Evolutionary conservation across 2,888 invertebrate genomes (phyloP).

Genomic region (Panopea generosa): DNA sequence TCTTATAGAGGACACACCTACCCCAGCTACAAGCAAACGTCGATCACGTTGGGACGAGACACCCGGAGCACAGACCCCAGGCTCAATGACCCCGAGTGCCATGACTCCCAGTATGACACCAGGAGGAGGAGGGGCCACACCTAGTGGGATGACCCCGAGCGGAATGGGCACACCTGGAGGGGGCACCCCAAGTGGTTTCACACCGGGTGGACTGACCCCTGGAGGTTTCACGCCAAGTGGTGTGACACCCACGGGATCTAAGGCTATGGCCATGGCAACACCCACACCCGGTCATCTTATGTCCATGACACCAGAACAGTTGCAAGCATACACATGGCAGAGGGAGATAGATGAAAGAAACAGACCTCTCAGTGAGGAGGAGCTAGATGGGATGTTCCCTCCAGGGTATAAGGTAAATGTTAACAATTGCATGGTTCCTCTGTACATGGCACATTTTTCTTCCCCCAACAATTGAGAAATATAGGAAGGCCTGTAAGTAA

Average conservation of each 20-base stretch:
- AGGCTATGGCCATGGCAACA: constrained; percentile 99
- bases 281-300: constrained; percentile 98
- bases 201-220: constrained; percentile 82
- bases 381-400: constrained; percentile 98
- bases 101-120: constrained; percentile 84
- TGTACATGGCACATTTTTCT: too few relatives aligned
- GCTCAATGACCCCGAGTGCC: constrained; percentile 87
- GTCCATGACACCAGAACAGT: constrained; percentile 99
- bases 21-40: constrained; percentile 97
- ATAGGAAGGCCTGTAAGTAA: too few relatives aligned
- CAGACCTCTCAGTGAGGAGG: constrained; percentile 97
- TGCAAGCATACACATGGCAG: constrained; percentile 99
- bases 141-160: constrained; percentile 83
- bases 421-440: too few relatives aligned
- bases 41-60: constrained; percentile 99
- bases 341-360: constrained; percentile 99
- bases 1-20: constrained; percentile 94
- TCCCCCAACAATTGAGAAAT: too few relatives aligned
- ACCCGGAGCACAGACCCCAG: constrained; percentile 88
- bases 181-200: constrained; percentile 85
- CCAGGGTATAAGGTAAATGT: constrained; percentile 96
- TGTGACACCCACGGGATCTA: constrained; percentile 88
- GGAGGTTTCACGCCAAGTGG: constrained; percentile 84
- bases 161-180: constrained; percentile 73
- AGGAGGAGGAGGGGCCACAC: constrained; percentile 76